These are phyloP conservation scores for Lithophane socia DNA, from an alignment of 2,888 invertebrate genomes.

Conservation along the genomic window DNA sequence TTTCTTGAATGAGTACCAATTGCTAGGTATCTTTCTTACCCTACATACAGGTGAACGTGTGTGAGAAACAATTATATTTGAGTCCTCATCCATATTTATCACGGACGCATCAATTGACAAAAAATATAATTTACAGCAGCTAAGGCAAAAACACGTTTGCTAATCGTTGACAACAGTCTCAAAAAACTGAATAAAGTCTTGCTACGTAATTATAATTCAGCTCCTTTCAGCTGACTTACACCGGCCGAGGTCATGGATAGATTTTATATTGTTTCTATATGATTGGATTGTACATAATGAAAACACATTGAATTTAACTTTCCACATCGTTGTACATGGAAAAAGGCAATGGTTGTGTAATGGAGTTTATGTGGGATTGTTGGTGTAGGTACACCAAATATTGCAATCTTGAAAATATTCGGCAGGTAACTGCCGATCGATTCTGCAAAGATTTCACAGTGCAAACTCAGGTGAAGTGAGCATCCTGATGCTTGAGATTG, in stretches of 20 bases:
- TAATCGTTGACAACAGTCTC: not conserved
- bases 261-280: not conserved
- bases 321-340: not conserved
- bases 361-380: not conserved
- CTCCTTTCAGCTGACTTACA: not conserved
- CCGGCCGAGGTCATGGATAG: not conserved
- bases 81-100: slow-evolving; percentile 6
- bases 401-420: not conserved
- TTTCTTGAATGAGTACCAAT: slow-evolving; percentile 79
- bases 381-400: not conserved
- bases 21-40: slow-evolving; percentile 72
- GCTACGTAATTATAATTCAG: too few species aligned
- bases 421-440: too few species aligned
- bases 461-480: too few species aligned
- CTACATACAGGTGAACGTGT: slow-evolving; percentile 60
- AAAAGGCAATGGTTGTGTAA: too few species aligned
- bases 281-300: not conserved
- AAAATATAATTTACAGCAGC: not conserved
- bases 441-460: too few species aligned
- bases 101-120: not conserved
- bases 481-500: too few species aligned
- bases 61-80: slow-evolving; percentile 29
- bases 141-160: not conserved
- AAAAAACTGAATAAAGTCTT: not conserved
- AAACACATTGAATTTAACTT: not conserved